Evolutionary conservation across 2,797 vertebrate species (phyloP), one percentile per base, ranked within the genome.

Genomic region (Bovichtus diacanthus): DNA sequence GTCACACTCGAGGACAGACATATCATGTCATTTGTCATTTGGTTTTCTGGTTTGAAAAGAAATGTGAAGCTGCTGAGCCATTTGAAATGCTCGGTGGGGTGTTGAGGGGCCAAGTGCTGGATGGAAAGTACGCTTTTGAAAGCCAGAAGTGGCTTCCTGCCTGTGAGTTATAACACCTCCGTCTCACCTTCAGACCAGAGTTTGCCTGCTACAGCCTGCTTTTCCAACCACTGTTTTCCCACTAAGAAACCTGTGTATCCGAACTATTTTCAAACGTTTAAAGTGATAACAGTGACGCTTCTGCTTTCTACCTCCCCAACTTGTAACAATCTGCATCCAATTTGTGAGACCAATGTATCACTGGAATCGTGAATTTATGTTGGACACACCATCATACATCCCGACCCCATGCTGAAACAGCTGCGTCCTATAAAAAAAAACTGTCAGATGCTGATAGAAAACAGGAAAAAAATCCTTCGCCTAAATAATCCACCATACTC

Each of bases 1-100:
- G 58, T 23, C 43, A 23, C 58, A 23, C 31, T 10, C 16, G 50
- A 51, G 18, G 39, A n/a, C 51, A 58, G 36, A 66, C 29, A 66
- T 13, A 23, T 60, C 69, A 27, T 53, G 13, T 59, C 66, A 60
- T 70, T 70, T 62, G 63, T 46, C 18, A 49, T 70, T 76, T 49
- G 54, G 19, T 59, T 76, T 39, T 60, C 47, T 43, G 18, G 29
- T 68, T 69, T 69, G 23, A 66, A 55, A 34, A 73, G 46, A 39
- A 76, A 60, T 46, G 34, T 31, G 54, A 15, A 49, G 44, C 29
- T 62, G 27, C 64, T n/a, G 41, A 43, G 46, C n/a, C 0, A 44
- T 63, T 56, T 73, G 10, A 73, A 47, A 59, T 54, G 36, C 27
- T 13, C 5, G 0, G 16, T 10, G 16, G 8, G 38, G 60, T 29